Evolutionary conservation across 2,888 invertebrate species (phyloP).

Genomic region (Heliconius sara): DNA sequence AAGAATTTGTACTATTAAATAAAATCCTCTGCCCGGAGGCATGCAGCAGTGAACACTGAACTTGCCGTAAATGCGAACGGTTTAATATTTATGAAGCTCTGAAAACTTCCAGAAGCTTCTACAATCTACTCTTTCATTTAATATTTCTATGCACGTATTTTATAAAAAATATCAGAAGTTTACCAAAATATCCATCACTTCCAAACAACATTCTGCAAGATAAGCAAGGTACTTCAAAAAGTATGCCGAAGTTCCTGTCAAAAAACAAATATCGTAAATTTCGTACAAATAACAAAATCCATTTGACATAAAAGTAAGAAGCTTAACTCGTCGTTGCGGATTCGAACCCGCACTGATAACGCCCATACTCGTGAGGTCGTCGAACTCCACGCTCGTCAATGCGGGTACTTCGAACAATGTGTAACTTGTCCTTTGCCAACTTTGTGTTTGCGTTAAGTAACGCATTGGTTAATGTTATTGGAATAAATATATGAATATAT

Average conservation of each 20-base stretch:
- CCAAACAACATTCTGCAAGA: neutral
- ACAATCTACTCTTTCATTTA: neutral
- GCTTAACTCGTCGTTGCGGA: slow-evolving; percentile 15
- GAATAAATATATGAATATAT: neutral
- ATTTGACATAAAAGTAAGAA: neutral
- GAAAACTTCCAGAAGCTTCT: neutral
- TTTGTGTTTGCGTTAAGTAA: neutral
- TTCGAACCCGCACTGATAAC: slow-evolving; percentile 34
- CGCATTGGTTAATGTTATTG: neutral
- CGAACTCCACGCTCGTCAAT: slow-evolving; percentile 21
- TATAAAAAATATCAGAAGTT: too few species aligned
- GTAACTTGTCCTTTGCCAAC: slow-evolving; percentile 12
- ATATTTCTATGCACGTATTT: neutral
- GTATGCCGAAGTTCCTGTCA: too few species aligned
- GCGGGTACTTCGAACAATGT: slow-evolving; percentile 29
- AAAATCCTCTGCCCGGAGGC: neutral
- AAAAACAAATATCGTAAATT: neutral
- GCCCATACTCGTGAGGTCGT: slow-evolving; percentile 20
- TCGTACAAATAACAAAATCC: neutral
- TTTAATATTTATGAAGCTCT: neutral
- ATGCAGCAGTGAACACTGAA: neutral
- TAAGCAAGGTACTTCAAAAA: too few species aligned
- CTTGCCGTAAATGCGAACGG: neutral
- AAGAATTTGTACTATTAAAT: neutral
- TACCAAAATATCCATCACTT: too few species aligned